These are phyloP conservation scores for Ornithoptera priamus DNA, from an alignment of 2,888 invertebrate genomes.

Conservation along the genomic window DNA sequence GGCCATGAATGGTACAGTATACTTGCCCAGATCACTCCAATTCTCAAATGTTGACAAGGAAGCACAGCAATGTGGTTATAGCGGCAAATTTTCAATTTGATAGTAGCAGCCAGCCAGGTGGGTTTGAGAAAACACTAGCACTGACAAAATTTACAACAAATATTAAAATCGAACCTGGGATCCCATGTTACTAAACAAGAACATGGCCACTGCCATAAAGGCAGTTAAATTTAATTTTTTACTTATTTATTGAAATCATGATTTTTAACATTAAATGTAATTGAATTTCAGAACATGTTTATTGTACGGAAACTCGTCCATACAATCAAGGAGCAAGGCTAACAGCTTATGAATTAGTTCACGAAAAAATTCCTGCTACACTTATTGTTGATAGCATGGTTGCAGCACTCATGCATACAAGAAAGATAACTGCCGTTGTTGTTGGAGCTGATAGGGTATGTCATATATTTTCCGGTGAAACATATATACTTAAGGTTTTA, in stretches of 20 bases:
- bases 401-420: constrained; percentile 91
- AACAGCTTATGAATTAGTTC: constrained; percentile 96
- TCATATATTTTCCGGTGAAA: constrained; percentile 2
- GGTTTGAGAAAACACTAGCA: no score
- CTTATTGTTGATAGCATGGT: constrained; percentile 98
- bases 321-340: constrained; percentile 98
- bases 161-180: no score
- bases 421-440: constrained; percentile 93
- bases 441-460: constrained; percentile 97
- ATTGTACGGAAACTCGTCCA: constrained; percentile 98
- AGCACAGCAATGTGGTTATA: no score
- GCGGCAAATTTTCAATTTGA: no score
- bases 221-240: background rate
- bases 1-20: no score
- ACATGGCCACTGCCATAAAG: no score
- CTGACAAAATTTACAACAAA: no score
- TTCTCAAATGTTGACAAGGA: no score
- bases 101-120: no score
- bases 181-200: no score
- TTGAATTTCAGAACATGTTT: constrained; percentile 51
- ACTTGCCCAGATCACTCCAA: no score
- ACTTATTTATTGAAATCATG: background rate
- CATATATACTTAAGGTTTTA: no score
- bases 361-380: constrained; percentile 94
- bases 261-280: background rate